Conservation (phyloP, 1,140 invertebrate genomes). For the Dinothrombium tinctorium region DNA sequence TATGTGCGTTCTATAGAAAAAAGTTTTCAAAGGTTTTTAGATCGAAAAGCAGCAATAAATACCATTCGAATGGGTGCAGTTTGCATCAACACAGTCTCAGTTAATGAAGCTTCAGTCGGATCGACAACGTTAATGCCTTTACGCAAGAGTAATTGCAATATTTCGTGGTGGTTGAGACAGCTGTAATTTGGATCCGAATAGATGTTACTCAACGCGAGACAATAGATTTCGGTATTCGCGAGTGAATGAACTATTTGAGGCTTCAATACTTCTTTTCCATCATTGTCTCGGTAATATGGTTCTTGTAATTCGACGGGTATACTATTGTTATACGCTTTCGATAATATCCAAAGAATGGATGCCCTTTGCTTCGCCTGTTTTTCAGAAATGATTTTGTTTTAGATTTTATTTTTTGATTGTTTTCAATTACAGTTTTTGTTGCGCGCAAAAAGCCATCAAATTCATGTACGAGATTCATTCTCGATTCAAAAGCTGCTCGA, state of each 20-base stretch:
- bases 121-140: constrained; percentile 71
- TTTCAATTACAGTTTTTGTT: too few relatives aligned
- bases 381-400: too few relatives aligned
- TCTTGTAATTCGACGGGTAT: constrained; percentile 78
- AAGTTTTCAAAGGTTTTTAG: constrained; percentile 1
- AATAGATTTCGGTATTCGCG: constrained; percentile 86
- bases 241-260: constrained; percentile 70
- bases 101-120: constrained; percentile 57
- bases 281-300: constrained; percentile 82
- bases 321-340: constrained; percentile 82
- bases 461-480: too few relatives aligned
- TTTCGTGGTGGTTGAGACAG: constrained; percentile 81
- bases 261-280: constrained; percentile 79
- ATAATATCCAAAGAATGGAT: constrained; percentile 84
- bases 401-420: too few relatives aligned
- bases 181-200: constrained; percentile 94
- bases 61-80: constrained; percentile 79
- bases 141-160: constrained; percentile 53
- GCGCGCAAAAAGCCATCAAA: too few relatives aligned
- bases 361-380: constrained; percentile 84
- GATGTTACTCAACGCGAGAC: constrained; percentile 76
- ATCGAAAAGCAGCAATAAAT: too few relatives aligned
- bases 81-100: constrained; percentile 84
- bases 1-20: constrained; percentile 60
- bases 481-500: too few relatives aligned